Percentiles rank a stretch among this genome's conserved stretches.
These are phyloP conservation scores for Nixonia krombeini DNA, from an alignment of 1,140 invertebrate genomes.

Conservation along the genomic window DNA sequence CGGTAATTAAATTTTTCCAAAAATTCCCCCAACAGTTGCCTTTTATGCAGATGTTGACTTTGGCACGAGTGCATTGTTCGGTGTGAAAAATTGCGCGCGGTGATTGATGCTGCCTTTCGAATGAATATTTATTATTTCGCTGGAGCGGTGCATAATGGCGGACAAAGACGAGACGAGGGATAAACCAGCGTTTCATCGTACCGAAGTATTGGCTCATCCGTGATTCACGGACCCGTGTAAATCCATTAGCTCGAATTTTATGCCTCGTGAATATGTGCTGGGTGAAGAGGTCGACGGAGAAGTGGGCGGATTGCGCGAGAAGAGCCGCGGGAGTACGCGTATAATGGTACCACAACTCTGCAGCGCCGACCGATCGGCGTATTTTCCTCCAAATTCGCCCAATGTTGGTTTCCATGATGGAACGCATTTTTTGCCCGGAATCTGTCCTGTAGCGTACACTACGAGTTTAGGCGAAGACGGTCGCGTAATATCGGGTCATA, in stretches of 20 bases:
- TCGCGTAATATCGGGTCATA: too few relatives aligned
- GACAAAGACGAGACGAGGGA: slow-evolving; percentile 6
- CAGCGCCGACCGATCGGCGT: slow-evolving; percentile 4
- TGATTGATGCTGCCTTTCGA: slow-evolving; percentile 16
- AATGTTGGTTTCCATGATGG: too few relatives aligned
- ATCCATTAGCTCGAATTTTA: slow-evolving; percentile 52
- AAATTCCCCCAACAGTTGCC: neutral
- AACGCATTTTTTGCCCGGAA: too few relatives aligned
- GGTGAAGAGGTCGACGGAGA: slow-evolving; percentile 49
- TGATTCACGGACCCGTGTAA: slow-evolving; percentile 42
- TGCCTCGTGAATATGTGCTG: slow-evolving; percentile 20
- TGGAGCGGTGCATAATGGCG: neutral
- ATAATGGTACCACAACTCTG: neutral
- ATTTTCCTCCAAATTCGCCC: too few relatives aligned
- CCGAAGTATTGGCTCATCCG: slow-evolving; percentile 28
- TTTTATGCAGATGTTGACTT: slow-evolving; percentile 10
- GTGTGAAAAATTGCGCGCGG: slow-evolving; percentile 6
- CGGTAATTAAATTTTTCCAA: slow-evolving; percentile 18
- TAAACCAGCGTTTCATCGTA: slow-evolving; percentile 5
- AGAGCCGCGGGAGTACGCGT: slow-evolving; percentile 21
- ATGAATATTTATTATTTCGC: slow-evolving; percentile 30
- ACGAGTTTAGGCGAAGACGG: too few relatives aligned
- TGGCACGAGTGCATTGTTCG: slow-evolving; percentile 13
- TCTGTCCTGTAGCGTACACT: too few relatives aligned
- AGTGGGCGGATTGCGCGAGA: slow-evolving; percentile 25